A percentile compares a stretch with the other conserved stretches of the same genome.
phyloP scores from a whole-genome alignment of 2,797 vertebrate species.

The Dendrocincla fuliginosa region DNA sequence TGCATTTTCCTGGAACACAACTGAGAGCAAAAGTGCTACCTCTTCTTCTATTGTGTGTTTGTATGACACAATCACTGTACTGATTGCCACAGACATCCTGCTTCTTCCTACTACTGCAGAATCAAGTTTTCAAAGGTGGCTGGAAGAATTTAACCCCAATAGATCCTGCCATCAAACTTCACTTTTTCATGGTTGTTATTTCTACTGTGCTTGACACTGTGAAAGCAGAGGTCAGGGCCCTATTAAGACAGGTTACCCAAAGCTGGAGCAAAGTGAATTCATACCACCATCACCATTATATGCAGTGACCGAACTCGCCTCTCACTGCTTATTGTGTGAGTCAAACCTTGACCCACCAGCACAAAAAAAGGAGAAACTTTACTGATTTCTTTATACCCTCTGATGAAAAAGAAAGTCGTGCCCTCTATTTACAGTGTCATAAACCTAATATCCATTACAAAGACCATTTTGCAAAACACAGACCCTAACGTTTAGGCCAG shows the following conservation, averaged over 20 bases:
- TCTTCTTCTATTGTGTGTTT: background rate
- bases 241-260: slow-evolving; percentile 50
- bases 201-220: slow-evolving; percentile 37
- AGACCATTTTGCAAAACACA: background rate
- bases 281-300: background rate
- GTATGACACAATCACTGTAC: background rate
- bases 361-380: background rate
- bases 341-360: background rate
- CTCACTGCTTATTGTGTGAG: background rate
- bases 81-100: background rate
- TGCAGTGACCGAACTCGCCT: background rate
- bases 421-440: background rate
- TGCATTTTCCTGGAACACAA: background rate
- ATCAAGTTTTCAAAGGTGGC: slow-evolving; percentile 41
- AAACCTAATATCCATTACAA: background rate
- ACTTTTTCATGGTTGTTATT: slow-evolving; percentile 44
- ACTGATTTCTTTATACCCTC: background rate
- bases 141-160: slow-evolving; percentile 63
- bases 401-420: background rate
- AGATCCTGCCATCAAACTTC: slow-evolving; percentile 8
- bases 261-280: slow-evolving; percentile 35
- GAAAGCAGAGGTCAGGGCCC: slow-evolving; percentile 53
- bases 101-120: background rate
- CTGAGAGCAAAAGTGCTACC: background rate
- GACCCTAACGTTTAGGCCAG: background rate